Evolutionary conservation across 2,797 vertebrate genomes (phyloP).

Genomic region (Phylloscopus collybita): DNA sequence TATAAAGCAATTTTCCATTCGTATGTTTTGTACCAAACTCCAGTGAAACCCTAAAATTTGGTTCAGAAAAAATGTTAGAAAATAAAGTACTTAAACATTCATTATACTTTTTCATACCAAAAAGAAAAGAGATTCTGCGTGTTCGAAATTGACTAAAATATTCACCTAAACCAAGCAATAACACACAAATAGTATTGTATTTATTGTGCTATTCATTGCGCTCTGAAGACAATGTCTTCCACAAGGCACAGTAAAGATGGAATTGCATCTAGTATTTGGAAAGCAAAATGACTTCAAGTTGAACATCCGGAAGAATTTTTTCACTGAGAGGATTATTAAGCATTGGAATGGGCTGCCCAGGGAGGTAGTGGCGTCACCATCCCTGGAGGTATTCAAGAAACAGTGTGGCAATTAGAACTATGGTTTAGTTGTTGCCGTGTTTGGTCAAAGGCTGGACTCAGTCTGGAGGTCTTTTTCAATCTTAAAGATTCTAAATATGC

Average conservation of each 20-base stretch:
- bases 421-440: background rate
- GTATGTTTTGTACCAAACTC: background rate
- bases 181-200: background rate
- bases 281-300: background rate
- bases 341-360: background rate
- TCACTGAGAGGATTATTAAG: background rate
- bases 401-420: accelerated
- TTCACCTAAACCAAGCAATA: background rate
- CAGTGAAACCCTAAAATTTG: background rate
- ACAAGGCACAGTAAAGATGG: background rate
- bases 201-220: background rate
- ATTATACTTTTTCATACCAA: background rate
- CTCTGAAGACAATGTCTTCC: background rate
- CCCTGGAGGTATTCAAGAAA: background rate
- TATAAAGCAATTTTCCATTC: background rate
- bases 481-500: background rate
- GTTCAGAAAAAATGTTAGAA: background rate
- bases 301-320: background rate
- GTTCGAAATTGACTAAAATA: background rate
- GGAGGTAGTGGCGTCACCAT: background rate
- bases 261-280: background rate
- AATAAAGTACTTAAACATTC: background rate
- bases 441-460: background rate
- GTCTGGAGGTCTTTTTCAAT: background rate
- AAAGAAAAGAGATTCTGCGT: background rate